Conservation (phyloP, 2,888 invertebrate species). For the Drosophila mercatorum region DNA sequence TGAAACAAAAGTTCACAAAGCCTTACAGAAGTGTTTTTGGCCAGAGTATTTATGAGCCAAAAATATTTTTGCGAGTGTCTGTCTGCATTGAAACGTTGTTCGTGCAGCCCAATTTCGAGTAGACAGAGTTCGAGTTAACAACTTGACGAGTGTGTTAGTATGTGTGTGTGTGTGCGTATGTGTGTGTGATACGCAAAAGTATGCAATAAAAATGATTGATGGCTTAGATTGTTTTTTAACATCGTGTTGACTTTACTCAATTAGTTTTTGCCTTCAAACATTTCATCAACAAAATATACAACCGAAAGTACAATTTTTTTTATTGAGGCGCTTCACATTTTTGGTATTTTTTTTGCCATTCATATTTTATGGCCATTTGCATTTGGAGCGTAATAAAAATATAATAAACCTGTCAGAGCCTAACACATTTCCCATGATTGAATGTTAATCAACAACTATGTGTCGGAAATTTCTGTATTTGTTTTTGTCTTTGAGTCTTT, state of each 20-base stretch:
- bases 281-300: conserved; percentile 38
- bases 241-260: conserved; percentile 52
- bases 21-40: neutral
- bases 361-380: conserved; percentile 11
- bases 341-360: neutral
- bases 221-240: conserved; percentile 43
- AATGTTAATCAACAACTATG: conserved; percentile 6
- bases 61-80: conserved; percentile 22
- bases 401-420: conserved; percentile 22
- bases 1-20: neutral
- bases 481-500: neutral
- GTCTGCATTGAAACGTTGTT: conserved; percentile 35
- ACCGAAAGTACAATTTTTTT: conserved; percentile 37
- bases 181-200: conserved; percentile 60
- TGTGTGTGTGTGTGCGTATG: neutral
- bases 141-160: conserved; percentile 12
- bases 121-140: conserved; percentile 27
- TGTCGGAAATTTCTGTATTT: neutral
- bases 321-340: conserved; percentile 34
- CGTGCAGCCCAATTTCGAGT: conserved; percentile 3
- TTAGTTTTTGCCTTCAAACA: conserved; percentile 55
- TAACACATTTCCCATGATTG: conserved; percentile 19
- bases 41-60: conserved; percentile 12
- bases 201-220: conserved; percentile 78
- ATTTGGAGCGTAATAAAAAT: conserved; percentile 9